Percentiles rank a stretch among this genome's conserved stretches.
Evolutionary conservation across 2,888 invertebrate species (phyloP).

Genomic region (Mimumesa dahlbomi): DNA sequence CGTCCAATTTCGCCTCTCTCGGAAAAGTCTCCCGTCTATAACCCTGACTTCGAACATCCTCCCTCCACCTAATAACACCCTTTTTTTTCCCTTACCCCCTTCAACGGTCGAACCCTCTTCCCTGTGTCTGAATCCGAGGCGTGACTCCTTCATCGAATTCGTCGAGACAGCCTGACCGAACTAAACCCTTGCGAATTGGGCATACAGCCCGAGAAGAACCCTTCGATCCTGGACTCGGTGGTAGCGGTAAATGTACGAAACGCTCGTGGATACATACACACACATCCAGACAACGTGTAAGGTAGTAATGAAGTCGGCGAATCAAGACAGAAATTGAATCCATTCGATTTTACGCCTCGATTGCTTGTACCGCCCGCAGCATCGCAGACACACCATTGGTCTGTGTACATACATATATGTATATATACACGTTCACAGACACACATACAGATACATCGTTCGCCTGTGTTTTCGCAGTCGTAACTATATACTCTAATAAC

Average conservation of each 20-base stretch:
- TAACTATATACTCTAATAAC: conserved; percentile 6
- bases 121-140: conserved; percentile 49
- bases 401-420: conserved; percentile 8
- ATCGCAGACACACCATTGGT: conserved; percentile 1
- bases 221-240: conserved; percentile 23
- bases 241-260: conserved; percentile 48
- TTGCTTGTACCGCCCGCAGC: conserved; percentile 57
- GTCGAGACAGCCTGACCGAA: conserved; percentile 36
- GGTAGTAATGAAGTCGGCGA: conserved; percentile 70
- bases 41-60: conserved; percentile 37
- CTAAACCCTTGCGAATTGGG: conserved; percentile 31
- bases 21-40: conserved; percentile 43
- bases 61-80: conserved; percentile 13
- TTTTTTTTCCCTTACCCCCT: conserved; percentile 27
- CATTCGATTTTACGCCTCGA: conserved; percentile 73
- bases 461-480: no score
- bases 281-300: conserved; percentile 39
- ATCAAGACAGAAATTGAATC: conserved; percentile 74
- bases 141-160: conserved; percentile 51
- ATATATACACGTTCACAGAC: conserved; percentile 1
- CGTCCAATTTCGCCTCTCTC: conserved; percentile 60
- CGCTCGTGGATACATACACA: conserved; percentile 42
- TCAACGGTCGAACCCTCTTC: conserved; percentile 31
- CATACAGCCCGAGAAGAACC: conserved; percentile 43
- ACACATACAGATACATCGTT: neutral